Conservation (phyloP, 2,113 vertebrate species). For the Callorhinus ursinus region DNA sequence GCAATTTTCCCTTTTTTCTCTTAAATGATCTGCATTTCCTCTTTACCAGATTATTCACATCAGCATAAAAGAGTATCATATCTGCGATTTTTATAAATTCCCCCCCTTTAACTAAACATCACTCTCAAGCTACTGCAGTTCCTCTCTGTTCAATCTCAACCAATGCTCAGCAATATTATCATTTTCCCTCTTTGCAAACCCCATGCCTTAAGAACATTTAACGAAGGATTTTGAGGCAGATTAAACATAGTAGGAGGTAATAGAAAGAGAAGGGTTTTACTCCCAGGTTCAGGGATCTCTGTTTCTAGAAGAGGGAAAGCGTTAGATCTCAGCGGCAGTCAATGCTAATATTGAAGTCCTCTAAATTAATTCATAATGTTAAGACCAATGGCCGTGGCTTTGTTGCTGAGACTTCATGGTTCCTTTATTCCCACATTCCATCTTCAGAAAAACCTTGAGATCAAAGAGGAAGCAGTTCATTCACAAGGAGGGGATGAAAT, state of each 20-base stretch:
- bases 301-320: background rate
- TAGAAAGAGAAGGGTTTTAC: background rate
- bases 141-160: background rate
- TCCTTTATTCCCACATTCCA: background rate
- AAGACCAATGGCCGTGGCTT: background rate
- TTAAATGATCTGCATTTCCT: background rate
- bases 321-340: background rate
- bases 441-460: slow-evolving; percentile 13
- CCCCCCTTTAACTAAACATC: background rate
- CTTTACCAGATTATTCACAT: background rate
- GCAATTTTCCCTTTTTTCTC: background rate
- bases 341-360: background rate
- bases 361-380: background rate
- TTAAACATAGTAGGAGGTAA: background rate
- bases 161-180: background rate
- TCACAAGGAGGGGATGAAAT: background rate
- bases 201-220: background rate
- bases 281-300: background rate
- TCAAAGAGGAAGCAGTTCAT: background rate
- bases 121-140: background rate
- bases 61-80: background rate
- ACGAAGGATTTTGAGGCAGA: background rate
- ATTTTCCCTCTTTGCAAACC: background rate
- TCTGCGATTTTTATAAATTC: background rate
- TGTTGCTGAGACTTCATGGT: background rate